Base-by-base conservation (phyloP, 2,113 vertebrate species). In the Scomber japonicus region DNA sequence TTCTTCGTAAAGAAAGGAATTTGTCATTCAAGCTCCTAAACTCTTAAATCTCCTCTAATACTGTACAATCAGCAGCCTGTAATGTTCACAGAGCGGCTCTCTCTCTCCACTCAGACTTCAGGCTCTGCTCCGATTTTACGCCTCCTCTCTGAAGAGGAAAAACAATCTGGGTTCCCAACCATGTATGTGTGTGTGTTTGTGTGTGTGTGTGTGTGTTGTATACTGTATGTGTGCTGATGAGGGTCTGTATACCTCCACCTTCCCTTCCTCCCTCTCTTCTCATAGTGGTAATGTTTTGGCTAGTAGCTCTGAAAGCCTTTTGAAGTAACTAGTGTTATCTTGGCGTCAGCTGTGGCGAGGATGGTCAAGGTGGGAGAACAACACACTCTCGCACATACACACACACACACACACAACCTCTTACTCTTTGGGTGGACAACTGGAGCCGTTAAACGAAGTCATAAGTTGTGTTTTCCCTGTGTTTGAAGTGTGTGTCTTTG, bases 341-440 rank as follows among this genome's bases (percentile, higher is more conserved):
- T 80, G 85, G 92, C 88, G 89, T 92, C 88, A 91, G 90, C 83
- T 89, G 82, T 65, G 56, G 61, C 27, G 72, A 75, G 16, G 76
- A 78, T 81, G 87, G 89, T 87, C 88, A 88, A 79, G 85, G 81
- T 88, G 87, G 76, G 81, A 88, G 81, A 92, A 78, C 70, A 85
- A 75, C 82, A 80, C 71, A 72, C 63, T 4, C 60, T 13, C 60
- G 31, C 65, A 46, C 55, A 62, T 82, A 71, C 21, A 51, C 73
- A 76, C 51, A 65, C 65, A 57, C 59, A 66, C 71, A 89, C 69
- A 80, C 71, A 81, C 72, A 83, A 56, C 50, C 1, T 68, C 40
- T 79, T 72, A 80, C 67, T 94, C 94, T 89, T 95, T 93, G 91
- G 75, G 75, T 83, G 86, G 93, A 94, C 93, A 96, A 93, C 89